These are phyloP conservation scores for Phyllotreta striolata DNA, from an alignment of 2,888 invertebrate species.

Conservation along the genomic window DNA sequence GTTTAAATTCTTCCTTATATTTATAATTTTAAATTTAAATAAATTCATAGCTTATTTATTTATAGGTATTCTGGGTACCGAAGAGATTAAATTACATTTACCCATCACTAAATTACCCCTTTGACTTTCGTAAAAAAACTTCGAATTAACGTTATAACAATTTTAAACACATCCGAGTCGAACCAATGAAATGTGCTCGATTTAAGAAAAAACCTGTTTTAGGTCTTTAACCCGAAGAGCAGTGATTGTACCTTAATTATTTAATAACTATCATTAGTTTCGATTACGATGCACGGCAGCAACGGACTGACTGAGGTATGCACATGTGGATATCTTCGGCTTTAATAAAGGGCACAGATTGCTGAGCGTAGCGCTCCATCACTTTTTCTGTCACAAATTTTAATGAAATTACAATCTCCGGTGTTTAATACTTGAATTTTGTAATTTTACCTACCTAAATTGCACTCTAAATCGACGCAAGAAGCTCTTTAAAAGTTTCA, in stretches of 20 bases:
- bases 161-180: slow-evolving; percentile 15
- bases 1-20: too few species aligned
- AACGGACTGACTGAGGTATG: background rate
- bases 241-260: slow-evolving; percentile 29
- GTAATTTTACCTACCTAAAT: too few species aligned
- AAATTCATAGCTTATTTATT: too few species aligned
- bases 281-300: slow-evolving; percentile 24
- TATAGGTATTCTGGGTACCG: too few species aligned
- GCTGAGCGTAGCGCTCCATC: background rate
- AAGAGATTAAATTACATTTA: background rate
- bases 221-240: slow-evolving; percentile 33
- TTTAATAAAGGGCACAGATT: too few species aligned
- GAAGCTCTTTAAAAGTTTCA: too few species aligned
- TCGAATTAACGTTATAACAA: slow-evolving; percentile 17
- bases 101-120: slow-evolving; percentile 5
- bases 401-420: slow-evolving; percentile 1
- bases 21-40: too few species aligned
- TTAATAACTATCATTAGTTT: slow-evolving; percentile 35
- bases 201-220: slow-evolving; percentile 31
- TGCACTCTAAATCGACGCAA: too few species aligned
- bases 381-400: background rate
- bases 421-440: too few species aligned
- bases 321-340: too few species aligned
- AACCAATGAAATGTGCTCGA: slow-evolving; percentile 24
- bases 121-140: background rate